Evolutionary conservation across 2,797 vertebrate species (phyloP).

Genomic region (Gambusia yucatana): DNA sequence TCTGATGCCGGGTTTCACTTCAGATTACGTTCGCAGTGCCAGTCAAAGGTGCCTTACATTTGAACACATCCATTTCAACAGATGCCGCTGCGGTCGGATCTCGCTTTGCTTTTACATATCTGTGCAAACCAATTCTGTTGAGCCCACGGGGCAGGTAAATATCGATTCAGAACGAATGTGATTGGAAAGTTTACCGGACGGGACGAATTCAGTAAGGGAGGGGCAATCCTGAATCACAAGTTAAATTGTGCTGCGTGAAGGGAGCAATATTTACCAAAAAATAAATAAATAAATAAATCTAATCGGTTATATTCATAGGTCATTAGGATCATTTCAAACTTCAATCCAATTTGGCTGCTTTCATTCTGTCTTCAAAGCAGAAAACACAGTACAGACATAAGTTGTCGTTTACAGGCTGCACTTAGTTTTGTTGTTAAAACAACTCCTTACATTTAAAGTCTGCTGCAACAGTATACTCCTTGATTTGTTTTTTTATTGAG

Average conservation of each 20-base stretch:
- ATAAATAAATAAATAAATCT: background rate
- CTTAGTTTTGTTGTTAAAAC: background rate
- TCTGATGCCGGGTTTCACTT: constrained; percentile 20
- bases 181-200: background rate
- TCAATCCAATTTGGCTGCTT: background rate
- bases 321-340: background rate
- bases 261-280: background rate
- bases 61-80: constrained; percentile 12
- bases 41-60: constrained; percentile 4
- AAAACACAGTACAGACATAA: background rate
- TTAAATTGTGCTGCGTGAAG: background rate
- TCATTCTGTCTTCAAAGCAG: background rate
- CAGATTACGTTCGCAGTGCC: constrained; percentile 19
- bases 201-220: background rate
- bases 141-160: background rate
- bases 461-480: background rate
- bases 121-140: background rate
- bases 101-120: background rate
- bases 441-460: background rate
- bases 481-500: background rate
- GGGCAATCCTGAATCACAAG: background rate
- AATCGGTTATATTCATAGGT: background rate
- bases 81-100: background rate
- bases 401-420: background rate
- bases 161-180: background rate